Percentiles rank a stretch among this genome's conserved stretches.
Evolutionary conservation across 2,113 vertebrate species (phyloP).

Genomic region (Limnothrissa miodon): DNA sequence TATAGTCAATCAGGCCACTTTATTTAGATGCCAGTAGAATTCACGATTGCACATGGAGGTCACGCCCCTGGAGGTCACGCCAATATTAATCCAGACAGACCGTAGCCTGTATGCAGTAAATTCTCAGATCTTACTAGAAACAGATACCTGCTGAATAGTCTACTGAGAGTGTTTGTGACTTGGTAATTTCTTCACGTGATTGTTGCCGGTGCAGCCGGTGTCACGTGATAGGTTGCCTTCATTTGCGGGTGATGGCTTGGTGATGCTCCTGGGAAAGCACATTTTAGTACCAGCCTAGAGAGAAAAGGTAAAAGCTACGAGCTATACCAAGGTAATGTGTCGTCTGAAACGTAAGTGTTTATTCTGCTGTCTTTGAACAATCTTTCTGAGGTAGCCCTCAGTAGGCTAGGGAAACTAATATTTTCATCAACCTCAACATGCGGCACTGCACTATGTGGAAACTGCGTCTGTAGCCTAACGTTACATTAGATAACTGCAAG

Average conservation of each 20-base stretch:
- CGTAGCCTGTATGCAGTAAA: background rate
- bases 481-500: background rate
- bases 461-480: background rate
- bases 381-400: background rate
- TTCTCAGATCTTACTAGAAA: background rate
- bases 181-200: slow-evolving; percentile 22
- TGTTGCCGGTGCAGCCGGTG: slow-evolving; percentile 21
- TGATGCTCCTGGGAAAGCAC: background rate
- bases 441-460: background rate
- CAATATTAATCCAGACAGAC: background rate
- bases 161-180: background rate
- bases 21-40: too few species aligned
- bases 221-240: slow-evolving; percentile 48
- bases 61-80: background rate
- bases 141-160: background rate
- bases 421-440: too few species aligned
- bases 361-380: background rate
- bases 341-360: background rate
- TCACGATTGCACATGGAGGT: background rate
- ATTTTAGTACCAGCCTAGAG: background rate
- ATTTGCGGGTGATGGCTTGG: slow-evolving; percentile 24
- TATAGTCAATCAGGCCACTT: background rate
- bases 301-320: background rate
- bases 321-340: background rate
- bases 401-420: too few species aligned